Evolutionary conservation across 2,797 vertebrate species (phyloP).

Genomic region (Chlorospingus flavigularis): DNA sequence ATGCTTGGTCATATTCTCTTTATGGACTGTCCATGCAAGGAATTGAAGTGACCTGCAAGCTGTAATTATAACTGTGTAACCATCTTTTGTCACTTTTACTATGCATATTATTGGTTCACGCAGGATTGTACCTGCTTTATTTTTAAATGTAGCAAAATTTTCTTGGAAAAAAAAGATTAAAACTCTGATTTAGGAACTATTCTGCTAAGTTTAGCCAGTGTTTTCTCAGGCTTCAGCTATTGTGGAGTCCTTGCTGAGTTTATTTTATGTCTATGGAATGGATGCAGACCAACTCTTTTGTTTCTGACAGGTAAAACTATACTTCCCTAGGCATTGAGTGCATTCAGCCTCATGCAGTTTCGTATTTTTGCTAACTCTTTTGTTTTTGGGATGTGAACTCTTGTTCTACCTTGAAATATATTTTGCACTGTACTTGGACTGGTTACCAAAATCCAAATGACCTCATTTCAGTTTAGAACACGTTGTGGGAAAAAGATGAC

Average conservation of each 20-base stretch:
- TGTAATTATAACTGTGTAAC: background rate
- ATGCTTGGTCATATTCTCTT: background rate
- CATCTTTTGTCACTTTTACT: background rate
- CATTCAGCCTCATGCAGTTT: background rate
- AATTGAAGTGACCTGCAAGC: background rate
- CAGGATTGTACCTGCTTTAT: background rate
- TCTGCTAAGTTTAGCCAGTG: background rate
- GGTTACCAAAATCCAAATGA: conserved; percentile 52
- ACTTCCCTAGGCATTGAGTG: conserved; percentile 15
- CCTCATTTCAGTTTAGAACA: conserved; percentile 40
- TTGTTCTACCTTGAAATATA: conserved; percentile 34
- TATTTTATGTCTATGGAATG: background rate
- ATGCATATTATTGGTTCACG: background rate
- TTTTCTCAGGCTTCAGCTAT: background rate
- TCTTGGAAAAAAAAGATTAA: background rate
- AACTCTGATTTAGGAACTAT: background rate
- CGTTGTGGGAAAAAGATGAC: conserved; percentile 57
- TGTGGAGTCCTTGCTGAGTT: background rate
- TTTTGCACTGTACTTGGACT: conserved; percentile 34
- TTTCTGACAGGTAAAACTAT: conserved; percentile 24
- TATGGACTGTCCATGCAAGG: background rate
- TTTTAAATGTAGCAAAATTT: background rate
- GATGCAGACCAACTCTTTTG: conserved; percentile 1
- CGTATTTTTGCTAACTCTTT: conserved; percentile 26
- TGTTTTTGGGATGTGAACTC: background rate